A percentile compares a stretch with the other conserved stretches of the same genome.
Conservation (phyloP, 2,888 invertebrate genomes). For the Oligia fasciuncula region DNA sequence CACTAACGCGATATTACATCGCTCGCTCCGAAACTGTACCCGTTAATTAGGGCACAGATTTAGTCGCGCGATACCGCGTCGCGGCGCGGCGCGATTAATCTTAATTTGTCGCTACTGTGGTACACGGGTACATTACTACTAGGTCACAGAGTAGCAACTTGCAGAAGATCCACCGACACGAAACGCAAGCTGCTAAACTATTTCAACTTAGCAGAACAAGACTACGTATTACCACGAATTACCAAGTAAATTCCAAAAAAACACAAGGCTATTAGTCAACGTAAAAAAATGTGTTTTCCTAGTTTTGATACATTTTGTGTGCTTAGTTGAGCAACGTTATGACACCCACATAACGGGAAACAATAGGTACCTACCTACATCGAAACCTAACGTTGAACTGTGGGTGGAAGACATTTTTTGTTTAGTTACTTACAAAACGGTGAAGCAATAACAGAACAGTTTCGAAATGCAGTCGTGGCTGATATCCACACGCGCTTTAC, state of each 20-base stretch:
- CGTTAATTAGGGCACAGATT: conserved; percentile 77
- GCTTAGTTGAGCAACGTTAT: background rate
- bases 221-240: too few relatives aligned
- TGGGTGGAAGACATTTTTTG: conserved; percentile 8
- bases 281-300: background rate
- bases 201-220: background rate
- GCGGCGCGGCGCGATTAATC: conserved; percentile 70
- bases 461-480: background rate
- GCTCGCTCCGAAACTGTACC: conserved; percentile 70
- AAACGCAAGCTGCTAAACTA: background rate
- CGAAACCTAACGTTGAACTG: background rate
- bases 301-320: background rate
- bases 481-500: too few relatives aligned
- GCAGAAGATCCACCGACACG: background rate
- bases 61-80: conserved; percentile 67
- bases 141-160: background rate
- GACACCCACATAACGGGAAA: conserved; percentile 3
- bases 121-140: conserved; percentile 39
- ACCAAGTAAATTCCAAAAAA: background rate
- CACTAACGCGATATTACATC: conserved; percentile 43
- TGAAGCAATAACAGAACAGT: background rate
- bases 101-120: conserved; percentile 70
- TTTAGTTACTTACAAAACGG: background rate
- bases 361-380: background rate
- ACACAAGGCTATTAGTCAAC: background rate